Evolutionary conservation across 2,888 invertebrate genomes (phyloP).

Genomic region (Pyrochroa serraticornis): DNA sequence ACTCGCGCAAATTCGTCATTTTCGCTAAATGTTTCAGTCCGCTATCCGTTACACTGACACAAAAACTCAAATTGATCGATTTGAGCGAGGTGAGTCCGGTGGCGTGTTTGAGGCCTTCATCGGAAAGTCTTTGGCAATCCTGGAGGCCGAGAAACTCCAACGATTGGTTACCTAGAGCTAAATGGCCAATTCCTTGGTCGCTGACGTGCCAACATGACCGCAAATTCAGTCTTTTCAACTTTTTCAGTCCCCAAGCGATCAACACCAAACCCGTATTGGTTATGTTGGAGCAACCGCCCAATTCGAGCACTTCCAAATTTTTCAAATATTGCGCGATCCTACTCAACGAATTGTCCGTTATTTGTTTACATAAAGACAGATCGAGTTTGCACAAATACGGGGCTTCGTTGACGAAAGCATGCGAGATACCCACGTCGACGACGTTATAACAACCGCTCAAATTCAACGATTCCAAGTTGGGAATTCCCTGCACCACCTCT

Average conservation of each 20-base stretch:
- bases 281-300: slow-evolving; percentile 91
- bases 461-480: slow-evolving; percentile 85
- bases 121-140: slow-evolving; percentile 93
- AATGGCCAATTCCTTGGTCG: slow-evolving; percentile 86
- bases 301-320: slow-evolving; percentile 84
- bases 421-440: slow-evolving; percentile 82
- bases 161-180: slow-evolving; percentile 82
- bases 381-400: slow-evolving; percentile 81
- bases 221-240: slow-evolving; percentile 82
- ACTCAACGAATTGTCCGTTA: slow-evolving; percentile 87
- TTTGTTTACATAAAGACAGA: slow-evolving; percentile 91
- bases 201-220: slow-evolving; percentile 93
- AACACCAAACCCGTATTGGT: slow-evolving; percentile 86
- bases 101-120: slow-evolving; percentile 87
- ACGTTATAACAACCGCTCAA: slow-evolving; percentile 94
- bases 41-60: slow-evolving; percentile 92
- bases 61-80: slow-evolving; percentile 91
- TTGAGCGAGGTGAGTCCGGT: slow-evolving; percentile 80
- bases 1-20: slow-evolving; percentile 81
- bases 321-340: slow-evolving; percentile 84
- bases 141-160: slow-evolving; percentile 88
- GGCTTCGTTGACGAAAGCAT: slow-evolving; percentile 79
- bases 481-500: slow-evolving; percentile 85
- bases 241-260: slow-evolving; percentile 87
- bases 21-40: slow-evolving; percentile 87